Conservation (phyloP, 2,113 vertebrate species). For the Odocoileus hemionus region DNA sequence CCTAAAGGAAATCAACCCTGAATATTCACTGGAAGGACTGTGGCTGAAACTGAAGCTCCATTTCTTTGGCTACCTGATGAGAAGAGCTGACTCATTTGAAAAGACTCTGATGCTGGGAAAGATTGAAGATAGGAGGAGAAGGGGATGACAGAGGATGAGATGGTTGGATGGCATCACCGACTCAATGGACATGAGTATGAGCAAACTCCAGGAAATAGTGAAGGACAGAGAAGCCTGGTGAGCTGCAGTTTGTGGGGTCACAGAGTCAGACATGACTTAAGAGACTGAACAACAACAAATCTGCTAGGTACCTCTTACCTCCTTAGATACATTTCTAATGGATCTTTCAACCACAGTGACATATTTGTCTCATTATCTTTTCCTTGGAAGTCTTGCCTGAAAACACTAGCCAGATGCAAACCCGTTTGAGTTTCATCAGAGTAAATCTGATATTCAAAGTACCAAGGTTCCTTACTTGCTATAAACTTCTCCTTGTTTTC, state of each 20-base stretch:
- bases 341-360: not conserved
- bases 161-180: not conserved
- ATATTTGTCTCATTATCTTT: not conserved
- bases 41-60: not conserved
- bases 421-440: not conserved
- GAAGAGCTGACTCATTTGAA: not conserved
- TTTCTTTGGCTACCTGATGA: not conserved
- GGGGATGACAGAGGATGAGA: not conserved
- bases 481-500: not conserved
- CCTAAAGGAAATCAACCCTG: not conserved
- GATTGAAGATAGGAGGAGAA: not conserved
- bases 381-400: not conserved
- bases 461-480: not conserved
- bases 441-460: not conserved
- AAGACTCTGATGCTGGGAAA: not conserved
- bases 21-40: not conserved
- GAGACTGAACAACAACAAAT: not conserved
- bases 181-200: not conserved
- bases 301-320: rapidly evolving
- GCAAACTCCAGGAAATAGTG: not conserved
- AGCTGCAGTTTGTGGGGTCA: not conserved
- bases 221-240: not conserved
- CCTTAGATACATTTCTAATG: not conserved
- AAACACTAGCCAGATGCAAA: not conserved
- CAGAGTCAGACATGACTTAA: not conserved